A percentile compares a stretch with the other conserved stretches of the same genome.
Conservation (phyloP, 2,888 invertebrate species). For the Conistra vaccinii region DNA sequence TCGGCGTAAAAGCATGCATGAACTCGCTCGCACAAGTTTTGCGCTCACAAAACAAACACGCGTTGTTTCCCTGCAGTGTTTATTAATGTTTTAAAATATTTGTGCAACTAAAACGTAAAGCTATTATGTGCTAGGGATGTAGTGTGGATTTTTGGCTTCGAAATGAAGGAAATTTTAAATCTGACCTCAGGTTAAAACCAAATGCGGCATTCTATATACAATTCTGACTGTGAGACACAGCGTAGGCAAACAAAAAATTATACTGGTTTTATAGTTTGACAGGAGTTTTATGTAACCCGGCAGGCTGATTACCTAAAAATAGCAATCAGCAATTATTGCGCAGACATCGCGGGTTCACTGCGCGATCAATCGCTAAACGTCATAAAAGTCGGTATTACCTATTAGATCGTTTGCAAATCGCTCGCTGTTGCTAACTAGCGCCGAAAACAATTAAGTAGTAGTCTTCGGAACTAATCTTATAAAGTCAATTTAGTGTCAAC, state of each 20-base stretch:
- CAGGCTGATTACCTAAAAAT: too few relatives aligned
- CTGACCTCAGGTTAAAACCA: neutral
- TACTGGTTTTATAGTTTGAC: neutral
- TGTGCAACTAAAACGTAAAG: constrained; percentile 20
- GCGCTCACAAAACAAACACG: constrained; percentile 41
- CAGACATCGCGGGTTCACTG: too few relatives aligned
- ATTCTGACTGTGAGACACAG: neutral
- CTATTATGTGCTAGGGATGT: constrained; percentile 23
- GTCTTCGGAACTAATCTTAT: too few relatives aligned
- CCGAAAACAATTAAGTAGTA: too few relatives aligned
- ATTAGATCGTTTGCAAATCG: too few relatives aligned
- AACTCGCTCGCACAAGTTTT: constrained; percentile 49
- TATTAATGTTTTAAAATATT: constrained; percentile 44
- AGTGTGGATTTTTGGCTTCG: neutral
- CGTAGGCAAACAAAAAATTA: neutral
- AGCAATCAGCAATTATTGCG: too few relatives aligned
- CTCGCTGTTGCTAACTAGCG: too few relatives aligned
- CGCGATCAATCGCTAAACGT: too few relatives aligned
- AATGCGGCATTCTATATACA: neutral
- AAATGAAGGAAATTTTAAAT: neutral
- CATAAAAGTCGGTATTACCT: too few relatives aligned
- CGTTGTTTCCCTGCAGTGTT: constrained; percentile 36
- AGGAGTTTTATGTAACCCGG: neutral
- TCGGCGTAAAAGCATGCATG: constrained; percentile 45
- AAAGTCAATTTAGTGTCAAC: too few relatives aligned